Evolutionary conservation across 2,797 vertebrate genomes (phyloP).

Genomic region (Oreochromis mossambicus): DNA sequence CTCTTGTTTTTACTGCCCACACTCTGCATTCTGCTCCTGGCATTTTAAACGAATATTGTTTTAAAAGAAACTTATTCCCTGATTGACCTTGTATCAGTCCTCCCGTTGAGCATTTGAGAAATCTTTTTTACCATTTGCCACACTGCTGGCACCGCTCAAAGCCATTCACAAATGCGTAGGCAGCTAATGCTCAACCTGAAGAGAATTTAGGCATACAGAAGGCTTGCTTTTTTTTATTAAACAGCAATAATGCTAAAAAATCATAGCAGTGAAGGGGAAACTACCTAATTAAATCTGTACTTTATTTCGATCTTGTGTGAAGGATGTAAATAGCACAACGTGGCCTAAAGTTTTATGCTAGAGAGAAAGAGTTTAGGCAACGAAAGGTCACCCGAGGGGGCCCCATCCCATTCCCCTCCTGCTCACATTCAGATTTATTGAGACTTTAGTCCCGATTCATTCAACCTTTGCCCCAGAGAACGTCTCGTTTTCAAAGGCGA

Average conservation of each 20-base stretch:
- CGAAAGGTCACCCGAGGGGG: neutral
- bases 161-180: slow-evolving; percentile 30
- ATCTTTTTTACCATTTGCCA: neutral
- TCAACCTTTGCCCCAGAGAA: neutral
- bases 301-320: neutral
- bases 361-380: neutral
- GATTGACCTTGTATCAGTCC: slow-evolving; percentile 36
- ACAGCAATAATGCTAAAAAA: neutral
- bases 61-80: slow-evolving; percentile 4
- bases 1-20: slow-evolving; percentile 2
- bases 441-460: neutral
- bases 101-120: slow-evolving; percentile 21
- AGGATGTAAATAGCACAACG: neutral
- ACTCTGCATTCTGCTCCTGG: slow-evolving; percentile 11
- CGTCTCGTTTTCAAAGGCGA: neutral
- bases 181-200: neutral
- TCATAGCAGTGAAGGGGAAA: neutral
- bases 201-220: neutral
- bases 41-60: slow-evolving; percentile 26
- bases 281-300: neutral
- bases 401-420: neutral
- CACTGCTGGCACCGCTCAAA: neutral
- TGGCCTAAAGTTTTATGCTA: neutral
- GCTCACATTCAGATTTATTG: neutral
- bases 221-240: neutral